Evolutionary conservation across 2,113 vertebrate species (phyloP).

Genomic region (Osmerus eperlanus): DNA sequence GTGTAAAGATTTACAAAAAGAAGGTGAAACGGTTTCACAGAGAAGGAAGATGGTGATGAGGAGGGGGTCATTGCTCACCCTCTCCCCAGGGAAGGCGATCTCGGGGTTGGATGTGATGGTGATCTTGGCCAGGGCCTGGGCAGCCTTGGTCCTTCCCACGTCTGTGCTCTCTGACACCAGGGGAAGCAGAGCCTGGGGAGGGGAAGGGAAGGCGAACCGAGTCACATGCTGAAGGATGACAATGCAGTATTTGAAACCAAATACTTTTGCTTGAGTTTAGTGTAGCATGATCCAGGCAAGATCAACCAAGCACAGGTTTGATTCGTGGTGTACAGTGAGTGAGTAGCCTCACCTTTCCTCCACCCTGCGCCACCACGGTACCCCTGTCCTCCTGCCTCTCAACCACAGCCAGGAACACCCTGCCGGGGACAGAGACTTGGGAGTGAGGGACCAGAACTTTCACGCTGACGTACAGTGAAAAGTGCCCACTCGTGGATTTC

Average conservation of each 20-base stretch:
- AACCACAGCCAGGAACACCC: conserved; percentile 92
- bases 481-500: not conserved
- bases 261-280: no score
- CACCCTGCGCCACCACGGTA: conserved; percentile 90
- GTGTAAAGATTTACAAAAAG: not conserved
- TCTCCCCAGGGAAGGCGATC: conserved; percentile 94
- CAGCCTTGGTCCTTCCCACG: conserved; percentile 88
- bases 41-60: not conserved
- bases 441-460: no score
- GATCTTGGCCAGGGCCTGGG: conserved; percentile 94
- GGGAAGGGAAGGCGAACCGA: not conserved
- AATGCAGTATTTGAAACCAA: no score
- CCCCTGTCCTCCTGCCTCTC: conserved; percentile 88
- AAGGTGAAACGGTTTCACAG: not conserved
- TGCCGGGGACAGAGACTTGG: conserved; percentile 37
- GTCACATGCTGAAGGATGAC: not conserved
- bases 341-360: conserved; percentile 86
- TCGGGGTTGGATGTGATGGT: conserved; percentile 93
- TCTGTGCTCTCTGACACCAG: conserved; percentile 90
- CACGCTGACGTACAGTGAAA: not conserved
- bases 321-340: not conserved
- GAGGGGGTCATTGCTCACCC: conserved; percentile 66
- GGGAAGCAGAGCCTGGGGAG: conserved; percentile 84
- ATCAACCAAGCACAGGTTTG: no score
- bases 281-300: no score